phyloP scores from a whole-genome alignment of 2,888 invertebrate genomes.

The Chloromyia formosa region DNA sequence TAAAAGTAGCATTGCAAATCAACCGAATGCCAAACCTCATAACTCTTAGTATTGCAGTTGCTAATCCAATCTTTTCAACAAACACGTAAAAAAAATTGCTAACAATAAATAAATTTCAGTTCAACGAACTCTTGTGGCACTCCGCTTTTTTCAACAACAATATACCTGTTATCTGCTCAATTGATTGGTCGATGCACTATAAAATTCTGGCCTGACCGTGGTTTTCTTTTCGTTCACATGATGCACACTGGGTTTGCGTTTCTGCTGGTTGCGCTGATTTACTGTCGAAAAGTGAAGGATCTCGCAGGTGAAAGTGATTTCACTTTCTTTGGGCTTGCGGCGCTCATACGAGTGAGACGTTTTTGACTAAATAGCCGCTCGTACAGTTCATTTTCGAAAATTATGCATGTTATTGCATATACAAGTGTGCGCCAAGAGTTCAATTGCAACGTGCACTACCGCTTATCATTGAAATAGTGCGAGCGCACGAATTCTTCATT shows the following conservation, averaged over 20 bases:
- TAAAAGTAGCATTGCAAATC: too few species aligned
- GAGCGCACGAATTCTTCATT: not conserved
- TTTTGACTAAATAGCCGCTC: not conserved
- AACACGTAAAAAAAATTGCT: too few species aligned
- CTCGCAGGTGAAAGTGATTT: constrained; percentile 47
- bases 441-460: not conserved
- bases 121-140: constrained; percentile 21
- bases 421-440: not conserved
- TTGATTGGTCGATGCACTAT: not conserved
- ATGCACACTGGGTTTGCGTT: not conserved
- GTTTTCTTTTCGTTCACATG: not conserved
- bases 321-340: constrained; percentile 38
- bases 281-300: constrained; percentile 36
- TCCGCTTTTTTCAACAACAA: not conserved
- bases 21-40: too few species aligned
- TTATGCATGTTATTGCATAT: not conserved
- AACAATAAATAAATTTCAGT: constrained; percentile 2
- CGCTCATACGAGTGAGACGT: not conserved
- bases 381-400: constrained; percentile 9
- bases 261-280: not conserved
- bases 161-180: not conserved
- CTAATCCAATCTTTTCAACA: too few species aligned
- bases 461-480: not conserved
- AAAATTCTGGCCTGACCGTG: not conserved
- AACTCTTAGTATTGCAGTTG: too few species aligned